These are phyloP conservation scores for Phacellophora camtschatica DNA, from an alignment of 30 jellyfish, hydroid and myxozoan species.

Conservation along the genomic window DNA sequence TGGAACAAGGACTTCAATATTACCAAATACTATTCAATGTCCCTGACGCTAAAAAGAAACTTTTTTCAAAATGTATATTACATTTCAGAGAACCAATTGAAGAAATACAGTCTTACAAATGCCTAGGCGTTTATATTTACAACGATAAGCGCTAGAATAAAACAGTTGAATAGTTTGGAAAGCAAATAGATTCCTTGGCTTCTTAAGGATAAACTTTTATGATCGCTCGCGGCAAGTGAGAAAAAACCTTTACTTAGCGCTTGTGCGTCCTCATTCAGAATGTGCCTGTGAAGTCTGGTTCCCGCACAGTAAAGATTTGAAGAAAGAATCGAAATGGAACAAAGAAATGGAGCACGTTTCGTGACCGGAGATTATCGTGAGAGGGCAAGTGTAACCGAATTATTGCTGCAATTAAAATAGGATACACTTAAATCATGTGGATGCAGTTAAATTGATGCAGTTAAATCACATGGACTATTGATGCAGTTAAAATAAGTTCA, in stretches of 20 bases:
- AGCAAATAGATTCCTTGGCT: conserved; percentile 48
- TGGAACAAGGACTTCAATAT: conserved; percentile 40
- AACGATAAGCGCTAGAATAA: conserved; percentile 10
- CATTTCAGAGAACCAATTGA: conserved; percentile 35
- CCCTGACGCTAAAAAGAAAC: conserved; percentile 28
- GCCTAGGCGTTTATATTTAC: conserved; percentile 18
- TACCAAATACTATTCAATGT: conserved; percentile 10
- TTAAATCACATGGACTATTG: conserved; percentile 5
- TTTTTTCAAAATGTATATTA: conserved; percentile 12
- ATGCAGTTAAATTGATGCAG: no score
- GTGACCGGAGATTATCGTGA: conserved; percentile 40
- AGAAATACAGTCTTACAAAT: conserved; percentile 31
- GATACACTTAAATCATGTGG: neutral
- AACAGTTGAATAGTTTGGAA: conserved; percentile 33
- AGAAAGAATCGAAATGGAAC: conserved; percentile 23
- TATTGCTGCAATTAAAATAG: conserved; percentile 2
- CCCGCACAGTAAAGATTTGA: no score
- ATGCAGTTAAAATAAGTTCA: conserved; percentile 3
- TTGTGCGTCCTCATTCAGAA: conserved; percentile 68
- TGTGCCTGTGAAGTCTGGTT: conserved; percentile 63
- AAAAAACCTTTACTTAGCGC: conserved; percentile 30
- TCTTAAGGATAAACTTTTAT: conserved; percentile 21
- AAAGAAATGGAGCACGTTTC: conserved; percentile 36
- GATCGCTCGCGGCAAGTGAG: conserved; percentile 27
- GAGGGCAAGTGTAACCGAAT: no score